These are phyloP conservation scores for Lasius platythorax DNA, from an alignment of 2,888 invertebrate genomes.

Conservation along the genomic window DNA sequence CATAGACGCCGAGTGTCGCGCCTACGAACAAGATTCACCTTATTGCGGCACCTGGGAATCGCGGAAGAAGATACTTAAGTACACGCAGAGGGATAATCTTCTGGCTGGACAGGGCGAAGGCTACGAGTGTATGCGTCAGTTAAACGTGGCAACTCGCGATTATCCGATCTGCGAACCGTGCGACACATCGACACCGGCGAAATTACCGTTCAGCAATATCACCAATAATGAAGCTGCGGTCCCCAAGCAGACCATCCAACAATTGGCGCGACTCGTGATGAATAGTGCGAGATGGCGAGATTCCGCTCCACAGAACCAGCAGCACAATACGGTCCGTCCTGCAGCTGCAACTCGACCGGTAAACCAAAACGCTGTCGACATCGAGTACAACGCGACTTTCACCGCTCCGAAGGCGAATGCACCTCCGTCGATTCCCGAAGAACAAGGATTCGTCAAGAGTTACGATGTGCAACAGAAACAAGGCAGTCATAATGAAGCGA, in stretches of 20 bases:
- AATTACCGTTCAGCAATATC: constrained; percentile 55
- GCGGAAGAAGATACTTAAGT: constrained; percentile 25
- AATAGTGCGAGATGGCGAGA: constrained; percentile 84
- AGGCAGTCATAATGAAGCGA: not conserved
- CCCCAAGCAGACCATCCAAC: constrained; percentile 82
- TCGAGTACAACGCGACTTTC: constrained; percentile 23
- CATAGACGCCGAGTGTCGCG: constrained; percentile 80
- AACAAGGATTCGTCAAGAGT: not conserved
- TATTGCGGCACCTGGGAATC: constrained; percentile 57
- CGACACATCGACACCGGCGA: constrained; percentile 83
- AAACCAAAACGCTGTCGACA: constrained; percentile 19
- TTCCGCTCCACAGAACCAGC: constrained; percentile 55
- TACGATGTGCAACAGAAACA: not conserved
- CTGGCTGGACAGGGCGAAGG: constrained; percentile 81
- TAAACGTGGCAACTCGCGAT: constrained; percentile 65
- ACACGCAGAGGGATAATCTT: constrained; percentile 67
- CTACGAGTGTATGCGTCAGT: constrained; percentile 79
- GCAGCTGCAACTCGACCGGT: not conserved
- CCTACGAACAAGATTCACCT: constrained; percentile 60
- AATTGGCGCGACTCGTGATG: constrained; percentile 83
- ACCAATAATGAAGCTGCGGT: constrained; percentile 47
- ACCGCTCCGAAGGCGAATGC: not conserved
- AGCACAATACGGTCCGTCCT: constrained; percentile 7
- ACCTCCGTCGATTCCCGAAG: not conserved
- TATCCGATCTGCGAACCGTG: constrained; percentile 73